These are phyloP conservation scores for Stigmatopora nigra DNA, from an alignment of 2,113 vertebrate genomes.

Conservation along the genomic window DNA sequence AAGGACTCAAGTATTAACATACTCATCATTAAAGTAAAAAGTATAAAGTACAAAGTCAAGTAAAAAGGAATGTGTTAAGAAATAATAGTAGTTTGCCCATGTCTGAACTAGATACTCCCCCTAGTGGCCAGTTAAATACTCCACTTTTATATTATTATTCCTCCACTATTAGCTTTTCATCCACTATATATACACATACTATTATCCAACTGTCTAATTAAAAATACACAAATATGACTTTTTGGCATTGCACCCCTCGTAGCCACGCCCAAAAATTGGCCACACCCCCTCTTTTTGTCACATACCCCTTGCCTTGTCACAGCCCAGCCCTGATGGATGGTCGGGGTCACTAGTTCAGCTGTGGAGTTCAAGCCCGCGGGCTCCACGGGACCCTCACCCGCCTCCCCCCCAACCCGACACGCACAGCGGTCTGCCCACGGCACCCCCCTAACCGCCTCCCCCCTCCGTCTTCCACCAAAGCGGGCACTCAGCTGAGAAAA, in stretches of 20 bases:
- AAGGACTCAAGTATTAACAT: too few species aligned
- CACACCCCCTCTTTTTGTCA: slow-evolving; percentile 44
- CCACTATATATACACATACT: too few species aligned
- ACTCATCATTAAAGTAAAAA: too few species aligned
- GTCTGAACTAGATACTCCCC: too few species aligned
- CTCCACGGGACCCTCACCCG: slow-evolving; percentile 35
- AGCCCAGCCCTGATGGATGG: slow-evolving; percentile 70
- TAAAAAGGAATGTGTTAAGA: too few species aligned
- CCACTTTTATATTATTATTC: too few species aligned
- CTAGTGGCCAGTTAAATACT: too few species aligned
- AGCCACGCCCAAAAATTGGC: slow-evolving; percentile 37
- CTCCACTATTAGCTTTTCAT: too few species aligned
- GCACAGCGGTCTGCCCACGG: not conserved
- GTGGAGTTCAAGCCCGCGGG: slow-evolving; percentile 70
- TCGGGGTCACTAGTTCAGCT: slow-evolving; percentile 72
- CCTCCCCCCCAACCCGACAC: not conserved
- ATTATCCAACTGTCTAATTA: too few species aligned
- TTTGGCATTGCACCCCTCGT: slow-evolving; percentile 29
- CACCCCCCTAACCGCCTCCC: slow-evolving; percentile 2
- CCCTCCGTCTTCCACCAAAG: slow-evolving; percentile 36
- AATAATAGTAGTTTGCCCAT: too few species aligned
- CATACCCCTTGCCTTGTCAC: slow-evolving; percentile 67
- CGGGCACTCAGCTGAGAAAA: slow-evolving; percentile 68
- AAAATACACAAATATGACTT: too few species aligned
- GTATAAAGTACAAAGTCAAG: too few species aligned